Evolutionary conservation across 2,113 vertebrate genomes (phyloP), one percentile per base, ranked within the genome.

Genomic region (Cairina moschata): DNA sequence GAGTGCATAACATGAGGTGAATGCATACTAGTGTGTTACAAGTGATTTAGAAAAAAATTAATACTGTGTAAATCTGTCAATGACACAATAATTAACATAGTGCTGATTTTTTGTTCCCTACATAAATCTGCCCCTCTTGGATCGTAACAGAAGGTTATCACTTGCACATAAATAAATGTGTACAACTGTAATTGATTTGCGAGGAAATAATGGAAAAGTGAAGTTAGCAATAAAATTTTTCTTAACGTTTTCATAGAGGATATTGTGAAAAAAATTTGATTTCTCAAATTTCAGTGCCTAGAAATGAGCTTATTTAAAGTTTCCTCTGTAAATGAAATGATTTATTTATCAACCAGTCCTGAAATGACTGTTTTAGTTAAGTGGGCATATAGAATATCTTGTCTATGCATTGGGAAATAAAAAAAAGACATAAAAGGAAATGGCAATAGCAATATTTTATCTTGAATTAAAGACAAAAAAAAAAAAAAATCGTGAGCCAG

Each of bases 401-500:
- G 15, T 71, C 60, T 63, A 6, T 74, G 50, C 31, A 71, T 8
- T 59, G 82, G 46, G 73, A 94, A 63, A 88, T 91, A 81, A 94
- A 77, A 80, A 88, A 38, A 88, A 38, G 16, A 36, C 82, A 77
- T 80, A 38, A 91, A 73, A 67, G 31, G 17, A 79, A 34, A 15
- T 67, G n/a, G 63, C 40, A 87, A 75, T 18, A 77, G 50, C 55
- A 83, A 36, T 91, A 54, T 75, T 89, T 89, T 75, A 63, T 85
- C 55, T 67, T 92, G 58, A 80, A 76, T 78, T 90, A 58, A 75
- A 81, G 60, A 92, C 71, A 22, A 56, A 63, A 80, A 73, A 71
- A 86, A 10, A 40, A 40, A 13, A 3, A 13, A 3, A 55, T 13
- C 13, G 22, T 11, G 38, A 94, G 36, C 56, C 31, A 40, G 15